Conservation (phyloP, 2,888 invertebrate genomes). For the Podabrus alpinus region DNA sequence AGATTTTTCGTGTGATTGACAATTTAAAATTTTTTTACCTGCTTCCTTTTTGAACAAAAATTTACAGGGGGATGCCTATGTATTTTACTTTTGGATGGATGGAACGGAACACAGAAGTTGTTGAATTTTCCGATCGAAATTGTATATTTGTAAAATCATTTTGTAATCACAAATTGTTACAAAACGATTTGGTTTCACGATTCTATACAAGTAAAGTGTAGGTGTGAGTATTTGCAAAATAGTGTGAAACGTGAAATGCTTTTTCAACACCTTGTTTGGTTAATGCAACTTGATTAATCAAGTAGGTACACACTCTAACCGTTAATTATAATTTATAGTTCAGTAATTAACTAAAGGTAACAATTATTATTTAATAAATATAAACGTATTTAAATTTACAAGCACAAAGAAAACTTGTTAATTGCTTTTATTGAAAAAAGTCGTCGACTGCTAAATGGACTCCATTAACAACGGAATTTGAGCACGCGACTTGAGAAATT, state of each 20-base stretch:
- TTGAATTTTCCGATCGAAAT: background rate
- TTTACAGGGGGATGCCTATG: too few species aligned
- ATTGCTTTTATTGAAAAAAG: background rate
- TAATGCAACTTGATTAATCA: background rate
- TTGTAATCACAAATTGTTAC: background rate
- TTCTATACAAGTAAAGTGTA: background rate
- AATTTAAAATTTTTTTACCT: background rate
- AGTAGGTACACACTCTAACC: background rate
- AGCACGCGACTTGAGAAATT: slow-evolving; percentile 3
- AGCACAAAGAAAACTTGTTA: background rate
- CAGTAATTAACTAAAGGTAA: background rate
- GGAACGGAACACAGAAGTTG: too few species aligned
- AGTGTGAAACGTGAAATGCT: background rate
- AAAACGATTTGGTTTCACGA: background rate
- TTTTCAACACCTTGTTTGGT: slow-evolving; percentile 1
- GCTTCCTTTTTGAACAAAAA: background rate
- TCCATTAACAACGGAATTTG: slow-evolving; percentile 3
- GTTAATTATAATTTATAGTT: background rate
- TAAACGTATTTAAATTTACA: background rate
- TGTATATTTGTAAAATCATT: background rate
- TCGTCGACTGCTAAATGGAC: background rate
- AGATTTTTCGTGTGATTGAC: background rate
- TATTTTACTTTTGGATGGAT: too few species aligned
- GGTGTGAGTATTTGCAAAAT: background rate
- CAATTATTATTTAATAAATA: background rate